A percentile compares a stretch with the other conserved stretches of the same genome.
Evolutionary conservation across 1,140 invertebrate species (phyloP).

Genomic region (Philopotamus ludificatus): DNA sequence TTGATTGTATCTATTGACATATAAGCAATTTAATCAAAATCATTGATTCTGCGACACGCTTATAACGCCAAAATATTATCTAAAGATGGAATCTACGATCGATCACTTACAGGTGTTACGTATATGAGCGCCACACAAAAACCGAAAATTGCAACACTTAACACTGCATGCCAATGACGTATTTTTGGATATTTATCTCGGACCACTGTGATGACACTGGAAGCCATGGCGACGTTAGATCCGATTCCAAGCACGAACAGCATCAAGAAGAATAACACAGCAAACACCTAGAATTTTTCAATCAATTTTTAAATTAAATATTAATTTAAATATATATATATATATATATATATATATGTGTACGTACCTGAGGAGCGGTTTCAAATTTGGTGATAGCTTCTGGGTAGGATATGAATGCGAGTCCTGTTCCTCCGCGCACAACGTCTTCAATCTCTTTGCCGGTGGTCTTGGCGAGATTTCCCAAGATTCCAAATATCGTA

Average conservation of each 20-base stretch:
- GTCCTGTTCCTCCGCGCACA: slow-evolving; percentile 66
- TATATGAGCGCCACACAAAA: slow-evolving; percentile 73
- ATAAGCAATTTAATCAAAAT: too few relatives aligned
- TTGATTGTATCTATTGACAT: too few relatives aligned
- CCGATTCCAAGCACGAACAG: slow-evolving; percentile 78
- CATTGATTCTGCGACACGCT: too few relatives aligned
- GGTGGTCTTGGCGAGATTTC: slow-evolving; percentile 68
- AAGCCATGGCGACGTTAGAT: slow-evolving; percentile 68
- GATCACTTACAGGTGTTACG: slow-evolving; percentile 76
- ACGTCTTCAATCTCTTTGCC: slow-evolving; percentile 56
- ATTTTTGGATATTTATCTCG: slow-evolving; percentile 67
- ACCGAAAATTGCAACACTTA: slow-evolving; percentile 56
- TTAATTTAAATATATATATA: too few relatives aligned
- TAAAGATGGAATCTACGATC: too few relatives aligned
- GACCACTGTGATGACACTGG: slow-evolving; percentile 67
- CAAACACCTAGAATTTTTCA: slow-evolving; percentile 80
- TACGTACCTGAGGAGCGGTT: slow-evolving; percentile 68
- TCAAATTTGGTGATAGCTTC: slow-evolving; percentile 84
- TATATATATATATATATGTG: too few relatives aligned
- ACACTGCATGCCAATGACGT: slow-evolving; percentile 46
- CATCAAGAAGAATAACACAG: slow-evolving; percentile 88
- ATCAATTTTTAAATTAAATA: too few relatives aligned
- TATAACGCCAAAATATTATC: too few relatives aligned
- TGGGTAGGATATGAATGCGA: slow-evolving; percentile 86
- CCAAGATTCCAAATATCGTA: slow-evolving; percentile 84